Evolutionary conservation across 2,113 vertebrate genomes (phyloP), one percentile per base, ranked within the genome.

Genomic region (Aix galericulata): DNA sequence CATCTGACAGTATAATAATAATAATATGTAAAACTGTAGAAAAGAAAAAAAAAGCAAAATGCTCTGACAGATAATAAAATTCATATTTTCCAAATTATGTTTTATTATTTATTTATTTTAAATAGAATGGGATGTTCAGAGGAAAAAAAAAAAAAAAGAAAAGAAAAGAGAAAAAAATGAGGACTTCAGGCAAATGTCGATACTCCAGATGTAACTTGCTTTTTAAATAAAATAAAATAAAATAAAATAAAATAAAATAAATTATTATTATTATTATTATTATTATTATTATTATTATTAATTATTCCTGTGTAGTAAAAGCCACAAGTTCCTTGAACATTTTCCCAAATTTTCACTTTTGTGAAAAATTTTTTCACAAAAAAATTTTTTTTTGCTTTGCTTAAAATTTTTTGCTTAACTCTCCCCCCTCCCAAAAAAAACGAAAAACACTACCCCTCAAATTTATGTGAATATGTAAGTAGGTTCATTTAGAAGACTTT

Each of bases 261-360:
- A 38, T 36, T 36, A 36, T 36, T 36, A 46, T 44, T 44, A 17
- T 44, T 44, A 44, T 44, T 46, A 46, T 46, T 59, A 44, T 44
- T 46, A 46, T 46, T 59, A 38, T 36, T 36, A 36, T 36, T 36
- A 46, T 44, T 44, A 17, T 44, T 44, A 44, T 44, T 46, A 46
- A n/a, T 46, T 59, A n/a, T 38, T 62, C 26, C 48, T 42, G 1
- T 25, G n/a, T 11, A 81, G 2, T 11, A 52, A 11, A 15, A 52
- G 7, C 4, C 14, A 60, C 11, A 69, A 32, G 74, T 60, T 3
- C 10, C 5, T 40, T 64, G 48, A 79, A 76, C 2, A 42, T 1
- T 36, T 12, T 5, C 8, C 2, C 12, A 9, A 1, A 16, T 38
- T 71, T 76, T 79, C 1, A 0, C 7, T 6, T 58, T 36, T 36